Evolutionary conservation across 2,888 invertebrate genomes (phyloP), one percentile per base, ranked within the genome.

Genomic region (Philaethria dido): DNA sequence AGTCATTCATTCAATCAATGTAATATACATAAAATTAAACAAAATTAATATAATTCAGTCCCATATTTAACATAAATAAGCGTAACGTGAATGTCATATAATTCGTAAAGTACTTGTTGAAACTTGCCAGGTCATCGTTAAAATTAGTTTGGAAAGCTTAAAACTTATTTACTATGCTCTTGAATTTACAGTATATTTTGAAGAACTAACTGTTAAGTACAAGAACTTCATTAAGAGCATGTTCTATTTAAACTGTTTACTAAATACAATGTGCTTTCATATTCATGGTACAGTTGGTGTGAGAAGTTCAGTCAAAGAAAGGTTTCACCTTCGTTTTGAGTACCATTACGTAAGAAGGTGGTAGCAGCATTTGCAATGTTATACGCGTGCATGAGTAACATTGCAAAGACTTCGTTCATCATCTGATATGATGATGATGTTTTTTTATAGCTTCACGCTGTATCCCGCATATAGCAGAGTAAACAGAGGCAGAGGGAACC

Each of bases 101-200:
- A 50, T 29, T 16, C 29, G 13, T n/a, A n/a, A n/a, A 29, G 9
- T 9, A 29, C 3, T 29, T 11, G 4, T 11, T 20, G 14, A 22
- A 55, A 57, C 22, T 57, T 39, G 55, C 22, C 39, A 18, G 29
- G 45, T 60, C 60, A 60, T 29, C 16, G 60, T 60, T 18, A 29
- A 18, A 33, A 29, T 33, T 44, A 42, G 11, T 61, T 61, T 18
- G n/a, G 25, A 47, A 22, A 65, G 33, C 22, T 16, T 61, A 25
- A 59, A 65, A 60, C 29, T 50, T 65, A 59, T 66, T 66, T 66
- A 66, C 65, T 39, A 45, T 66, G 61, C 65, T 44, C 61, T 66
- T 36, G 36, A 66, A 52, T 36, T 33, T 61, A 61, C 61, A 66
- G 65, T 52, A 60, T 66, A 52, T 52, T 42, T 52, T 52, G 29